A percentile compares a stretch with the other conserved stretches of the same genome.
These are phyloP conservation scores for Thysanoteuthis rhombus DNA, from an alignment of 2,888 invertebrate genomes.

Conservation along the genomic window DNA sequence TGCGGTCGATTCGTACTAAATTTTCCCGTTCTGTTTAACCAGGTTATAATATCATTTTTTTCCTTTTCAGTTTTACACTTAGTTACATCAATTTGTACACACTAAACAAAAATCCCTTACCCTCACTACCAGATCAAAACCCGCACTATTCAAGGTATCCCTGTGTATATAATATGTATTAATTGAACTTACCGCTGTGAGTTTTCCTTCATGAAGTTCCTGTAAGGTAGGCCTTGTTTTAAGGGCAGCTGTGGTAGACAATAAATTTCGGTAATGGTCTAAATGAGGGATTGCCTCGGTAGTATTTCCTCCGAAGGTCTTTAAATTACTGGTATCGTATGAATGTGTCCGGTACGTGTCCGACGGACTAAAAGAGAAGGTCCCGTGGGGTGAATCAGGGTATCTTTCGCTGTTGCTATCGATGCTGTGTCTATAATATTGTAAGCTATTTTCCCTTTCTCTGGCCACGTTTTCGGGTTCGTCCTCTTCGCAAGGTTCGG, in stretches of 20 bases:
- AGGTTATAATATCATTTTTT: too few species aligned
- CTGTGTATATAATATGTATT: too few species aligned
- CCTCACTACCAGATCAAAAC: too few species aligned
- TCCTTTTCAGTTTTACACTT: too few species aligned
- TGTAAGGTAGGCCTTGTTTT: slow-evolving; percentile 66
- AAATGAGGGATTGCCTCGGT: slow-evolving; percentile 82
- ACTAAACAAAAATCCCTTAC: too few species aligned
- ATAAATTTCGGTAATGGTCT: slow-evolving; percentile 77
- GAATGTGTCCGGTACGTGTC: slow-evolving; percentile 31
- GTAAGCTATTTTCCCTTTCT: background rate
- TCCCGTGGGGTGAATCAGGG: slow-evolving; percentile 25
- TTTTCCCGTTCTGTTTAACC: too few species aligned
- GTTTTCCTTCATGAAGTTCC: slow-evolving; percentile 67
- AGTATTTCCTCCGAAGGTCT: slow-evolving; percentile 70
- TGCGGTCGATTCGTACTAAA: too few species aligned
- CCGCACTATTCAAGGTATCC: too few species aligned
- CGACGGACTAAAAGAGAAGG: slow-evolving; percentile 28
- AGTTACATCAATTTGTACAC: too few species aligned
- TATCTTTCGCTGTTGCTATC: slow-evolving; percentile 18
- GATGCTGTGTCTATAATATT: background rate
- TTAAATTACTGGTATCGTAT: slow-evolving; percentile 75
- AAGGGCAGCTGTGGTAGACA: slow-evolving; percentile 50
- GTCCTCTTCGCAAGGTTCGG: slow-evolving; percentile 34
- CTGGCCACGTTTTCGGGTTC: background rate
- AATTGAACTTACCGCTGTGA: slow-evolving; percentile 36